Evolutionary conservation across 2,113 vertebrate species (phyloP).

Genomic region (Dipodomys ordii): DNA sequence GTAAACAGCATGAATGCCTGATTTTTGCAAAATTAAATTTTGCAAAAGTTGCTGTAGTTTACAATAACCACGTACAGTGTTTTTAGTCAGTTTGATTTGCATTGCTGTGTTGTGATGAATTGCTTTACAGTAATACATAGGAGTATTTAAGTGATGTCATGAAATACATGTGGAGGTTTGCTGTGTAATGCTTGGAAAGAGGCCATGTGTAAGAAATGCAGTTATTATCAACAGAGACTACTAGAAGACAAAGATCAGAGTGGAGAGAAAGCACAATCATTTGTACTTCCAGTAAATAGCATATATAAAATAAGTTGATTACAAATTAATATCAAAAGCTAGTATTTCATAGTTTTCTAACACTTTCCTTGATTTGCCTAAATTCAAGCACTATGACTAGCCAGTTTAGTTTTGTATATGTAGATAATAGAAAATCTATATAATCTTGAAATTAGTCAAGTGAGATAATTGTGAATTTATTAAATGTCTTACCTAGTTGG

Average conservation of each 20-base stretch:
- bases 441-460: conserved; percentile 11
- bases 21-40: conserved; percentile 87
- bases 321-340: conserved; percentile 23
- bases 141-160: conserved; percentile 56
- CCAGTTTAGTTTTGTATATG: neutral
- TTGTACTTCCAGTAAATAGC: conserved; percentile 6
- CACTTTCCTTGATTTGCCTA: conserved; percentile 37
- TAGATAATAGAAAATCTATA: neutral
- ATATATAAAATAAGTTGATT: conserved; percentile 27
- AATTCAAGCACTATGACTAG: neutral
- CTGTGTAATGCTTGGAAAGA: conserved; percentile 59
- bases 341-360: neutral
- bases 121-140: conserved; percentile 73
- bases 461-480: neutral
- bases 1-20: conserved; percentile 86
- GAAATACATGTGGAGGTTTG: conserved; percentile 59
- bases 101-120: conserved; percentile 78
- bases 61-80: conserved; percentile 63
- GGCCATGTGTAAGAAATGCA: neutral
- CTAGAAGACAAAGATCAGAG: conserved; percentile 20
- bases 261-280: neutral
- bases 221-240: conserved; percentile 9
- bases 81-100: conserved; percentile 81
- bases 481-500: neutral
- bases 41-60: conserved; percentile 83